Evolutionary conservation across 1,140 invertebrate genomes (phyloP), one percentile per base, ranked within the genome.

Genomic region (Papilio glaucus): DNA sequence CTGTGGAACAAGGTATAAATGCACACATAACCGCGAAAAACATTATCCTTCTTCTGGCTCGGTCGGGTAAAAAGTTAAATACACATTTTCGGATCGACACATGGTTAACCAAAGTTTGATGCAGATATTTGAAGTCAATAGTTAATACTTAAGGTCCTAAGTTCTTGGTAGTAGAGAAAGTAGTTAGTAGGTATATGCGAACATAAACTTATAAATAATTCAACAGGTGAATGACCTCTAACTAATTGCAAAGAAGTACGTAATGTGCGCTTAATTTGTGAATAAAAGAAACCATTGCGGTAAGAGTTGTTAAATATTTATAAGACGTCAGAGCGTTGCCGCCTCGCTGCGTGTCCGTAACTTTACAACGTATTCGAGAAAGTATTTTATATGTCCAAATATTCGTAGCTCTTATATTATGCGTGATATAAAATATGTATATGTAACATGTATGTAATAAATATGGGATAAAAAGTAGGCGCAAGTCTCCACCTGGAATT

Each of bases 201-300:
- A 57, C 12, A 21, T 57, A 57, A 57, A 57, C 21, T 45, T 7
- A 42, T 68, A 42, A 45, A 41, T 42, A 69, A 69, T 33, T 26
- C 67, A 69, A 37, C n/a, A 18, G 67, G 53, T 49, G 41, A 69
- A 69, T 49, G 67, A 69, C 67, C 67, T 69, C 42, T 21, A 69
- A 69, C 9, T 69, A 53, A 49, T 69, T 68, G 65, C 65, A 39
- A 69, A 69, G 45, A 53, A 21, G 67, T 68, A 49, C 65, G 65
- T 68, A 68, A 68, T 68, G 41, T 33, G 57, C 18, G 67, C 67
- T 69, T 69, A 69, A 69, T 69, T 69, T 69, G 29, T 37, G 45
- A 69, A 53, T 69, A 69, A 69, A 69, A 69, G 67, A 53, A 69
- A 69, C 67, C 67, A 69, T 69, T 69, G 67, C 67, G 67, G 41